Percentiles rank a stretch among this genome's conserved stretches.
phyloP scores from a whole-genome alignment of 2,113 vertebrate species.

The Synchiropus splendidus region DNA sequence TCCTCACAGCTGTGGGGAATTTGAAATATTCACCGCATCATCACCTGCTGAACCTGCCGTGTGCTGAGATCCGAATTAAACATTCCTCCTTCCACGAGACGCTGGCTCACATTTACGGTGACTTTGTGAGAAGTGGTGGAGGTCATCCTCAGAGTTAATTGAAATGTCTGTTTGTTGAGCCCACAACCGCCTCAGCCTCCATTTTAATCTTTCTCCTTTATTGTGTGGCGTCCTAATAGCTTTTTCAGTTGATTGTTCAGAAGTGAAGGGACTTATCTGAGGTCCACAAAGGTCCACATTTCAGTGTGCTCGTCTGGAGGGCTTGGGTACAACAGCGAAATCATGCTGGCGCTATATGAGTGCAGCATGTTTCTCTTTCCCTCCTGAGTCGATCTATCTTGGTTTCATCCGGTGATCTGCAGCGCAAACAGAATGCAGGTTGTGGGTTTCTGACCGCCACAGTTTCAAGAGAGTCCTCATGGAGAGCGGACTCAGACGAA shows the following conservation, averaged over 20 bases:
- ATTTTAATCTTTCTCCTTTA: conserved; percentile 19
- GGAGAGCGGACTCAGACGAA: conserved; percentile 44
- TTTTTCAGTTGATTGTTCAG: conserved; percentile 17
- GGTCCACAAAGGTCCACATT: conserved; percentile 14
- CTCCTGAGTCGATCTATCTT: too few species aligned
- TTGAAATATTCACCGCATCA: conserved; percentile 7
- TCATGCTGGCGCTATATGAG: too few species aligned
- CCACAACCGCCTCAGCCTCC: conserved; percentile 8
- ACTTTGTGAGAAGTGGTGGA: too few species aligned
- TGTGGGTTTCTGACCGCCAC: conserved; percentile 66
- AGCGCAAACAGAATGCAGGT: conserved; percentile 58
- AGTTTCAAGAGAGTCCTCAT: conserved; percentile 60
- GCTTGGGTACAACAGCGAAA: too few species aligned
- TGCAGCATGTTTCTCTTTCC: too few species aligned
- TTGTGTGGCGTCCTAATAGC: conserved; percentile 9
- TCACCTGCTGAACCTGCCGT: too few species aligned
- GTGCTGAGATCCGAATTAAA: too few species aligned
- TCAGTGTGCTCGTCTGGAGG: conserved; percentile 1
- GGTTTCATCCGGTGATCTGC: conserved; percentile 20
- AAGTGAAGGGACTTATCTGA: conserved; percentile 7
- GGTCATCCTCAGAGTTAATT: conserved; percentile 14
- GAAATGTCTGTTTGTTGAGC: conserved; percentile 20
- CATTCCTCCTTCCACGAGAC: too few species aligned
- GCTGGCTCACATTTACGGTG: too few species aligned
- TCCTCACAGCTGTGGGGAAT: conserved; percentile 25